These are phyloP conservation scores for Lepilemur septentrionalis DNA, from an alignment of 2,797 vertebrate species.

Conservation along the genomic window DNA sequence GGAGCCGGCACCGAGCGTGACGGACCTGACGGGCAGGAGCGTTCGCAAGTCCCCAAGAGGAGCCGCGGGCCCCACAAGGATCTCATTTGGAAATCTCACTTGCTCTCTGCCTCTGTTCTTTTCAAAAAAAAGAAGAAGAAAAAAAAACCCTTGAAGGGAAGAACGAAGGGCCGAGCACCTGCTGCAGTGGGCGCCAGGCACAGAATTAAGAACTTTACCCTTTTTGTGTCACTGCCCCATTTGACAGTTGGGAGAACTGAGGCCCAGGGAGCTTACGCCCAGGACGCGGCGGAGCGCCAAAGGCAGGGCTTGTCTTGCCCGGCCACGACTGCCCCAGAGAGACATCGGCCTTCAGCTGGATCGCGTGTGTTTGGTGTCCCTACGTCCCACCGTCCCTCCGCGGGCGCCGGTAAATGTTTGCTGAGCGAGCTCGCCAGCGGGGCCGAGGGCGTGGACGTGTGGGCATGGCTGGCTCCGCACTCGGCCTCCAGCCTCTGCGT, in stretches of 20 bases:
- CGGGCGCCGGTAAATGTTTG: neutral
- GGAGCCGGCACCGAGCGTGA: neutral
- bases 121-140: neutral
- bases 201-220: accelerated
- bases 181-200: accelerated
- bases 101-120: neutral
- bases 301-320: neutral
- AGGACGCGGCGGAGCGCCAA: neutral
- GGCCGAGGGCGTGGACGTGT: accelerated
- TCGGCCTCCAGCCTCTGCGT: accelerated
- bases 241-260: neutral
- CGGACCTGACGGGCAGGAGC: neutral
- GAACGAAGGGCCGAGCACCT: neutral
- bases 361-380: neutral
- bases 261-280: neutral
- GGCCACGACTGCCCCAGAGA: neutral
- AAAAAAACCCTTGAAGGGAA: neutral
- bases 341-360: neutral
- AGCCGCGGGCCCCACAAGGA: neutral
- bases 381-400: accelerated
- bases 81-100: neutral
- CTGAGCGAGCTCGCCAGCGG: accelerated
- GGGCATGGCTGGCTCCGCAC: accelerated
- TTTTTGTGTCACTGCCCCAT: neutral
- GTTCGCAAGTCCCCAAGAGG: neutral